Evolutionary conservation across 2,113 vertebrate species (phyloP), one percentile per base, ranked within the genome.

Genomic region (Podiceps cristatus): DNA sequence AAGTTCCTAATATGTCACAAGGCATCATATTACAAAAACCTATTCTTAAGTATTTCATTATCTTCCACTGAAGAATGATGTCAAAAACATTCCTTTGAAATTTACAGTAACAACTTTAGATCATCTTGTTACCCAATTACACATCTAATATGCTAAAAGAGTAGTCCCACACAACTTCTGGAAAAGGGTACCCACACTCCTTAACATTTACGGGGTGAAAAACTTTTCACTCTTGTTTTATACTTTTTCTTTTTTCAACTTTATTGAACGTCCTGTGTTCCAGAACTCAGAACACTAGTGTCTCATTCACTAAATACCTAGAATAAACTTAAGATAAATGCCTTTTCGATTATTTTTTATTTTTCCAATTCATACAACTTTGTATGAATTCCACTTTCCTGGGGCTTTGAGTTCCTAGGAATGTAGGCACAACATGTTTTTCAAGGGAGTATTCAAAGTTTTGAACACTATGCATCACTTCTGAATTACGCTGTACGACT

Each of bases 381-480:
- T 2, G 3, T 17, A 59, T 4, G 7, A 82, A 78, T n/a, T 45
- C 2, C 12, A 28, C 17, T 37, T 58, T 49, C 3, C 7, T 12
- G 49, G 11, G 23, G 37, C 13, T 56, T 52, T 44, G 4, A 58
- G 7, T 5, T 37, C 25, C 29, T 63, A 63, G 42, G 31, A 92
- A 53, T 4, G 6, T 5, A 71, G 16, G 13, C 20, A 19, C 7
- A 47, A 33, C 0, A 0, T 33, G 13, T 10, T 28, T 67, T 80
- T 69, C 27, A 67, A 47, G 27, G 45, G 86, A 68, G 23, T 19
- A 7, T 59, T 52, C 10, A 40, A 59, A 37, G 16, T 35, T 62
- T 59, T 40, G 8, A 23, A 35, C 8, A 15, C 3, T 9, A 13
- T 9, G 1, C 5, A 17, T 47, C 15, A 35, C 35, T 60, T 55